Evolutionary conservation across 2,113 vertebrate genomes (phyloP).

Genomic region (Dicerorhinus sumatrensis): DNA sequence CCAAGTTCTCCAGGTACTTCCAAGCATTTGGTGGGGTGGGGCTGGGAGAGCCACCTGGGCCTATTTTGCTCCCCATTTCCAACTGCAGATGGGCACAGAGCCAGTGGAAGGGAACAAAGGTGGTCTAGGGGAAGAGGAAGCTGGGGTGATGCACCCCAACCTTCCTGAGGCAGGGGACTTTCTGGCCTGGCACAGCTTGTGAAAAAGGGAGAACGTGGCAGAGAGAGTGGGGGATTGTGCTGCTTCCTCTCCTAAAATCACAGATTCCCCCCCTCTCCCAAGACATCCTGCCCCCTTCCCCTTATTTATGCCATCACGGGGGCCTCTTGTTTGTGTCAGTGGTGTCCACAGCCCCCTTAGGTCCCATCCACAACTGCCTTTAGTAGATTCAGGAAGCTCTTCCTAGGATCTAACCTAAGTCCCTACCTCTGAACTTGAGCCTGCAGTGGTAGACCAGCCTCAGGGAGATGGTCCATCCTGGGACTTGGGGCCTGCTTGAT

Average conservation of each 20-base stretch:
- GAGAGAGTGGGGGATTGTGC: background rate
- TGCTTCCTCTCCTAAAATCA: background rate
- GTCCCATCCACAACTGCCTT: background rate
- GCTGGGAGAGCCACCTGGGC: background rate
- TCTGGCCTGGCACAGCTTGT: background rate
- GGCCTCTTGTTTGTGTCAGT: background rate
- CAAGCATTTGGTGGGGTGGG: background rate
- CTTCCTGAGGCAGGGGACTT: background rate
- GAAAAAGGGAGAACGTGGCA: background rate
- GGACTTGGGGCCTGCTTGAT: background rate
- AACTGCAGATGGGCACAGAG: slow-evolving; percentile 4
- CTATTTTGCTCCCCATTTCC: background rate
- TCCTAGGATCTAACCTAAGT: background rate
- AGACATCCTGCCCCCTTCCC: background rate
- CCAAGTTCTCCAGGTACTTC: slow-evolving; percentile 7
- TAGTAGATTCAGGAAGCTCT: background rate
- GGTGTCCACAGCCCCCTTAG: background rate
- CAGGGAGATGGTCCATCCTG: background rate
- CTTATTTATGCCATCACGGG: background rate
- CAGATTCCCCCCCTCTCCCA: background rate
- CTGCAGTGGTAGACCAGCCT: background rate
- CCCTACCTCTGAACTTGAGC: background rate
- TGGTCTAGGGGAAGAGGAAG: background rate
- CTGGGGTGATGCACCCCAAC: background rate
- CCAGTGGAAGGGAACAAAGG: background rate